phyloP scores from a whole-genome alignment of 1,140 invertebrate genomes.

The Onthophagus taurus region DNA sequence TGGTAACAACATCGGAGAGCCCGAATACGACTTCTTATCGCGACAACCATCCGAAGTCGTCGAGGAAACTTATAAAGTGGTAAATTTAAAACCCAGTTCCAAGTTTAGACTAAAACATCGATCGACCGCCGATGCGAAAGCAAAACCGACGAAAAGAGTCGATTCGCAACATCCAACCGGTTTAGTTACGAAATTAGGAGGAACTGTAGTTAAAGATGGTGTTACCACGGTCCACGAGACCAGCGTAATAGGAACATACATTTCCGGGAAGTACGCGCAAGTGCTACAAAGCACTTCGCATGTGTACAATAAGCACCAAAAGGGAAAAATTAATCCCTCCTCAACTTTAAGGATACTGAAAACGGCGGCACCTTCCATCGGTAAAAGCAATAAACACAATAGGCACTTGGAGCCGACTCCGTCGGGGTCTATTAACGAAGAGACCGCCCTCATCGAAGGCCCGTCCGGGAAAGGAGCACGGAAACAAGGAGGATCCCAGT shows the following conservation, averaged over 20 bases:
- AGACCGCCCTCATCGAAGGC: too few relatives aligned
- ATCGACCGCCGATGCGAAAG: constrained; percentile 39
- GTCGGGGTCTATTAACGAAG: constrained; percentile 44
- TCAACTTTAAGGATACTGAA: constrained; percentile 58
- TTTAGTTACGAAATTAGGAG: constrained; percentile 68
- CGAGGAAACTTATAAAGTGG: constrained; percentile 39
- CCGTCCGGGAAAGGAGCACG: too few relatives aligned
- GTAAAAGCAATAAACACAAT: constrained; percentile 41
- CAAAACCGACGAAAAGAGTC: constrained; percentile 39
- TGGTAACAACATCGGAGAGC: constrained; percentile 63
- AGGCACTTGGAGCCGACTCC: constrained; percentile 53
- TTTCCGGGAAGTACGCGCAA: constrained; percentile 78
- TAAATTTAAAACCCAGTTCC: constrained; percentile 39
- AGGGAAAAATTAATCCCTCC: constrained; percentile 53
- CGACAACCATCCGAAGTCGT: constrained; percentile 66
- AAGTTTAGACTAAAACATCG: constrained; percentile 43
- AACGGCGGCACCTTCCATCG: constrained; percentile 56
- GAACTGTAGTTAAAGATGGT: constrained; percentile 73
- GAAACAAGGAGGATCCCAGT: constrained; percentile 35
- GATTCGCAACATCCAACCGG: constrained; percentile 59
- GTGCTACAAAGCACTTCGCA: constrained; percentile 44
- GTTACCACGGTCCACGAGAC: constrained; percentile 78
- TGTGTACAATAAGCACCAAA: constrained; percentile 30
- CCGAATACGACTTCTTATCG: constrained; percentile 74
- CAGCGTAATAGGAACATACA: constrained; percentile 78